Conservation (phyloP, 2,113 vertebrate species). For the Tenebrosternarchus preto region DNA sequence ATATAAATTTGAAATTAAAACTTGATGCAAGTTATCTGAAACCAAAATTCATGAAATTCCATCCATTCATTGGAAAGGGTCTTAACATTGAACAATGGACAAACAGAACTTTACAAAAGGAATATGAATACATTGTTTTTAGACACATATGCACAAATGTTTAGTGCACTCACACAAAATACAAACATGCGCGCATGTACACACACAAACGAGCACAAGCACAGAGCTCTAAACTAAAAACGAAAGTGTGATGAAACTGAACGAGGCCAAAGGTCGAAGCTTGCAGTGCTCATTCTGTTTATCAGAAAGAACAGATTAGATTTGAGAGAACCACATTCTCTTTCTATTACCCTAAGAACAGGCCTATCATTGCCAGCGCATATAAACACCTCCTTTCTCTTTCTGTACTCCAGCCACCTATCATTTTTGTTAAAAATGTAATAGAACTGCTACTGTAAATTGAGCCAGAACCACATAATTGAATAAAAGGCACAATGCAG, state of each 20-base stretch:
- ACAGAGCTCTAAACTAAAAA: conserved; percentile 25
- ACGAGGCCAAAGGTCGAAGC: conserved; percentile 31
- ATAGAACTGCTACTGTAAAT: conserved; percentile 19
- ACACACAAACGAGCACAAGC: conserved; percentile 38
- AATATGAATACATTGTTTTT: conserved; percentile 14
- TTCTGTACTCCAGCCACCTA: not conserved
- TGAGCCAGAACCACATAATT: conserved; percentile 35
- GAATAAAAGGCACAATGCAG: conserved; percentile 70
- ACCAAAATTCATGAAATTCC: conserved; percentile 66
- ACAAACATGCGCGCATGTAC: conserved; percentile 39
- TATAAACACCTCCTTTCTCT: not conserved
- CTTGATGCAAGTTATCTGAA: conserved; percentile 99
- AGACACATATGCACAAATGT: not conserved
- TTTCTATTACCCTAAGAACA: conserved; percentile 13
- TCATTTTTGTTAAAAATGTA: no score
- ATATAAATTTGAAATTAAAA: conserved; percentile 91
- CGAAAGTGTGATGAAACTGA: conserved; percentile 27
- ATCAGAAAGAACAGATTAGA: conserved; percentile 52
- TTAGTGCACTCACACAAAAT: conserved; percentile 28
- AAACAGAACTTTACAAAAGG: conserved; percentile 9
- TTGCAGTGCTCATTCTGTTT: conserved; percentile 34
- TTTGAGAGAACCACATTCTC: conserved; percentile 45
- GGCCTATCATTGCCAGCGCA: not conserved
- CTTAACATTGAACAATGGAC: conserved; percentile 32
- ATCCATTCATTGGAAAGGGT: conserved; percentile 19